These are phyloP conservation scores for Protobothrops mucrosquamatus DNA, from an alignment of 2,113 vertebrate genomes.

Conservation along the genomic window DNA sequence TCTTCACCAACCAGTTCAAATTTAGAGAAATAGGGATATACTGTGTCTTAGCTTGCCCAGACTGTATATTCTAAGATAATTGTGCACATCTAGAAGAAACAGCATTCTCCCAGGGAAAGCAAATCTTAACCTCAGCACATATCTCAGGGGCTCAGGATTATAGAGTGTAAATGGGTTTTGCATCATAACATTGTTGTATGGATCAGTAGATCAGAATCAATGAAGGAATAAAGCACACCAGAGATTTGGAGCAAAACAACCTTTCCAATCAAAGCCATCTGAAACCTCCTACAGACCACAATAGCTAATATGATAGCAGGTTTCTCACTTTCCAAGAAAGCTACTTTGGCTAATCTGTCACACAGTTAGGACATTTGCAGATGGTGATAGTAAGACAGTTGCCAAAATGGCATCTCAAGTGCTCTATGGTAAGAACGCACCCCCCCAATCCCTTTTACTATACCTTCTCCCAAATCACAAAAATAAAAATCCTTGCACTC, in stretches of 20 bases:
- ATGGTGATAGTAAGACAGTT: not conserved
- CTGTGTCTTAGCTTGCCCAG: not conserved
- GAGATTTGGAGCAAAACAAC: not conserved
- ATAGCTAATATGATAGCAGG: not conserved
- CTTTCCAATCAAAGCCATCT: not conserved
- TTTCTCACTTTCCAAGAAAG: not conserved
- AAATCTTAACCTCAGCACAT: not conserved
- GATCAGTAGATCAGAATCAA: not conserved
- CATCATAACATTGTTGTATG: not conserved
- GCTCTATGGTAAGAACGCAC: no score
- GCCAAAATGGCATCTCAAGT: not conserved
- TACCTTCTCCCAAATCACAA: no score
- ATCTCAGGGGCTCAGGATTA: not conserved
- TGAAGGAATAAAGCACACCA: not conserved
- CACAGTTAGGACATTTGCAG: not conserved
- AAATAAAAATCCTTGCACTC: no score
- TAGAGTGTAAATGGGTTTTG: not conserved
- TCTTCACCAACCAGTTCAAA: not conserved
- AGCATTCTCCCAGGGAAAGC: not conserved
- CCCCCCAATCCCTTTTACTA: no score
- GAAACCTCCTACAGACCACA: not conserved
- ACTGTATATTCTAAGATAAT: not conserved
- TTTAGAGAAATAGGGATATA: fast-evolving
- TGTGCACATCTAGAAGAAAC: not conserved
- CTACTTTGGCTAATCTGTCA: not conserved